A percentile compares a stretch with the other conserved stretches of the same genome.
Conservation (phyloP, 2,113 vertebrate species). For the Aphyosemion australe region DNA sequence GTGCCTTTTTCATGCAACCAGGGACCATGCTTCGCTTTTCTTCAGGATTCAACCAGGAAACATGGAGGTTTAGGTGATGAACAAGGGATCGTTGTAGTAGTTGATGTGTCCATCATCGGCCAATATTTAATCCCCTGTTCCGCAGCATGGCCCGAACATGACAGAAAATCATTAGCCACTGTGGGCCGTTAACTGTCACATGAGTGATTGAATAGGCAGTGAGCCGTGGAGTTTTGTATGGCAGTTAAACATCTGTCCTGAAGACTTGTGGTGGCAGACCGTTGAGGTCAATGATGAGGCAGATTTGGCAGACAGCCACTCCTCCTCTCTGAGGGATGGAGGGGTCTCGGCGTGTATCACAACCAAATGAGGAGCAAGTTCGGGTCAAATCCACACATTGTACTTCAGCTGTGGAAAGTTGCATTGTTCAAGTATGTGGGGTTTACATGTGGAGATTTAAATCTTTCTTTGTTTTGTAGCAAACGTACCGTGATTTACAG, state of each 20-base stretch:
- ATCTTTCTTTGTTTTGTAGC: too few relatives aligned
- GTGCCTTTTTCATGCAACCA: slow-evolving; percentile 12
- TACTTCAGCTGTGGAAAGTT: not conserved
- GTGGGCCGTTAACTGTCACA: slow-evolving; percentile 81
- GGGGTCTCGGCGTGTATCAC: slow-evolving; percentile 32
- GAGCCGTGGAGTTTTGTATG: slow-evolving; percentile 74
- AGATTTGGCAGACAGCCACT: slow-evolving; percentile 54
- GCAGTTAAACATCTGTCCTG: slow-evolving; percentile 74
- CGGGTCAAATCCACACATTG: slow-evolving; percentile 43
- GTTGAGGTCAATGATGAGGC: slow-evolving; percentile 75
- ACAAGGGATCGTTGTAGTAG: slow-evolving; percentile 61
- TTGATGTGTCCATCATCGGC: slow-evolving; percentile 75
- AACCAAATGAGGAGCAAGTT: slow-evolving; percentile 22
- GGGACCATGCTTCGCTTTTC: slow-evolving; percentile 49
- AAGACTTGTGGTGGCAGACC: slow-evolving; percentile 53
- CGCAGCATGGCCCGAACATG: slow-evolving; percentile 72
- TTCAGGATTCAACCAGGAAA: slow-evolving; percentile 34
- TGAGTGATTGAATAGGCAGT: slow-evolving; percentile 81
- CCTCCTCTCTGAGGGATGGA: slow-evolving; percentile 53
- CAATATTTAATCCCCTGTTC: slow-evolving; percentile 79
- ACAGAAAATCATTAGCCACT: slow-evolving; percentile 84
- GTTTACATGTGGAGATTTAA: too few relatives aligned
- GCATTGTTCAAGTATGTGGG: not conserved
- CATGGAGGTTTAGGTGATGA: slow-evolving; percentile 53
- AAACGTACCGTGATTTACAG: too few relatives aligned